Evolutionary conservation across 2,797 vertebrate genomes (phyloP).

Genomic region (Tinamus major): DNA sequence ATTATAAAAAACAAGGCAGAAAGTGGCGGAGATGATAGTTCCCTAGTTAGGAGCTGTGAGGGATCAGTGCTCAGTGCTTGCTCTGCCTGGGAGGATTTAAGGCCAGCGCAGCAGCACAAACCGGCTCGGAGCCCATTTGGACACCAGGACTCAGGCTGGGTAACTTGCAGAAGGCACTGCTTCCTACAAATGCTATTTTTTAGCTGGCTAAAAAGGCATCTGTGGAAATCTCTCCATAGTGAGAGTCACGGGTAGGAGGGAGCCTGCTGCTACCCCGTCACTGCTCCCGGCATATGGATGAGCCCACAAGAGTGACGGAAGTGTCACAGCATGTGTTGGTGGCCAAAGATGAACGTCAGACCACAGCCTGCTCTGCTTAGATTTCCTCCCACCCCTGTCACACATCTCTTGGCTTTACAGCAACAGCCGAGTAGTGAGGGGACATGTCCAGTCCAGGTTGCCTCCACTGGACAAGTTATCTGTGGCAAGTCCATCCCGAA

Average conservation of each 20-base stretch:
- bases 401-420: background rate
- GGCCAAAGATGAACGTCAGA: background rate
- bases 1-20: background rate
- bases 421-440: background rate
- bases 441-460: background rate
- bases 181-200: background rate
- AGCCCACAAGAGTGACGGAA: rapidly evolving
- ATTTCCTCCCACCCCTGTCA: background rate
- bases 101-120: background rate
- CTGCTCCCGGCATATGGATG: background rate
- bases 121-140: background rate
- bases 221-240: background rate
- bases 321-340: background rate
- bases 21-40: background rate
- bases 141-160: background rate
- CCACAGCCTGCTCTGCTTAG: background rate
- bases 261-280: background rate
- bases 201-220: background rate
- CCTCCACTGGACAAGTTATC: background rate
- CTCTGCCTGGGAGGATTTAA: background rate
- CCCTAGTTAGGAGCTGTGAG: background rate
- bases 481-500: background rate
- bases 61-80: background rate
- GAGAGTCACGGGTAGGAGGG: too few species aligned
- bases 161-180: background rate